Evolutionary conservation across 2,113 vertebrate species (phyloP), one percentile per base, ranked within the genome.

Genomic region (Girardinichthys multiradiatus): DNA sequence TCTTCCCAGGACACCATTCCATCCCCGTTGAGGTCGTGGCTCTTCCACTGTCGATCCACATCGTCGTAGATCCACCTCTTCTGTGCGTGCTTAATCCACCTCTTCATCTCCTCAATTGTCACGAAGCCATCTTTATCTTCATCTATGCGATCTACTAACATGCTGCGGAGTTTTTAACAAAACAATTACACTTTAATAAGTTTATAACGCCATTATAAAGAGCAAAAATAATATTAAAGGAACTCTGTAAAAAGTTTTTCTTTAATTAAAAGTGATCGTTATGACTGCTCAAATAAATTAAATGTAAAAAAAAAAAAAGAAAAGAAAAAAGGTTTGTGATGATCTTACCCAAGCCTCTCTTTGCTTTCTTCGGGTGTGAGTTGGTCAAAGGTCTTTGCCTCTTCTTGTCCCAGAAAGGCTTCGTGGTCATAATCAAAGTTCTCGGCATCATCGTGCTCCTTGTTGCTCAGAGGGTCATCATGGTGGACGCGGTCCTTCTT

Each of bases 351-450:
- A 0, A 99, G 95, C 13, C 98, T 95, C 84, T 98, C 97, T 77
- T 99, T 99, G 96, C 98, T 99, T 88, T 99, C 98, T 83, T 99
- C 98, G 0, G 97, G 96, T 0, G 97, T 98, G 39, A 99, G 95
- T 91, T 99, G 98, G 57, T 99, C 98, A 4, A 99, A 99, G 8
- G 95, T 97, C 85, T 99, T 98, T 57, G 98, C 96, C 76, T 99
- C 97, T 0, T 99, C 97, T 0, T 97, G 95, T 2, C 98, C 98
- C 59, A 99, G 92, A 87, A 99, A 99, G 15, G 98, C 98, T 33
- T 99, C 98, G 0, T 99, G 98, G 91, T 99, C 97, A n/a, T 99
- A 99, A 78, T 99, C 97, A 59, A 98, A 99, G 87, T 84, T 96
- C 74, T 98, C 94, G 0, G 89, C 81, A 5, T 99, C 98, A 1